phyloP scores from a whole-genome alignment of 2,113 vertebrate species.

The Alexandromys fortis region DNA sequence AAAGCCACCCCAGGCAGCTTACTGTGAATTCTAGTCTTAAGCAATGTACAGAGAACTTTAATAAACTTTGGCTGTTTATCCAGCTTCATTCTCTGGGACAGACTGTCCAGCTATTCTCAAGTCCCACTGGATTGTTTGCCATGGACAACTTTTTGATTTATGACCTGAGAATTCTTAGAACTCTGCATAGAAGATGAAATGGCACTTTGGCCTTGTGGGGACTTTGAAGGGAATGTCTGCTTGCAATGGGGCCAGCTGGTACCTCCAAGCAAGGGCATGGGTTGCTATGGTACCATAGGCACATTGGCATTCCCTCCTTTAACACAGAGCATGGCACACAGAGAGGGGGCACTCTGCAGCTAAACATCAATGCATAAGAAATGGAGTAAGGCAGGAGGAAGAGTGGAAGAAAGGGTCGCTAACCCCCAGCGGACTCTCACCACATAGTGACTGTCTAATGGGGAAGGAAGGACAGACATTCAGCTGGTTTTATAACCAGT shows the following conservation, averaged over 20 bases:
- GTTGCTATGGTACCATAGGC: neutral
- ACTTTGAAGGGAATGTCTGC: neutral
- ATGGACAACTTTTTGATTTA: neutral
- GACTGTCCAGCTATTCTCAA: neutral
- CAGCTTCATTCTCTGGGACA: neutral
- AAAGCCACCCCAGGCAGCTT: neutral
- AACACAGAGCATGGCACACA: neutral
- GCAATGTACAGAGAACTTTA: slow-evolving; percentile 8
- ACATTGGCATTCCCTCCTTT: neutral
- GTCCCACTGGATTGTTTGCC: neutral
- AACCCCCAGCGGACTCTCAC: neutral
- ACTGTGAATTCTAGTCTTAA: slow-evolving; percentile 53
- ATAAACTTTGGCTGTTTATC: neutral
- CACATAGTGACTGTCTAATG: neutral
- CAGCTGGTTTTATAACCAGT: slow-evolving; percentile 1
- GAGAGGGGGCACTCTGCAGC: neutral
- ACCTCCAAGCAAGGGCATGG: neutral
- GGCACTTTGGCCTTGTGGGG: neutral
- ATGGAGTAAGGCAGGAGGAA: neutral
- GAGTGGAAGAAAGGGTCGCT: neutral
- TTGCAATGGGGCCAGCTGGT: neutral
- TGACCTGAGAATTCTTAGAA: neutral
- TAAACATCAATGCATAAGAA: neutral
- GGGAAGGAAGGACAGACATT: neutral
- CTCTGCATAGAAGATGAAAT: neutral